Conservation (phyloP, 2,113 vertebrate genomes). For the Gasterosteus aculeatus region DNA sequence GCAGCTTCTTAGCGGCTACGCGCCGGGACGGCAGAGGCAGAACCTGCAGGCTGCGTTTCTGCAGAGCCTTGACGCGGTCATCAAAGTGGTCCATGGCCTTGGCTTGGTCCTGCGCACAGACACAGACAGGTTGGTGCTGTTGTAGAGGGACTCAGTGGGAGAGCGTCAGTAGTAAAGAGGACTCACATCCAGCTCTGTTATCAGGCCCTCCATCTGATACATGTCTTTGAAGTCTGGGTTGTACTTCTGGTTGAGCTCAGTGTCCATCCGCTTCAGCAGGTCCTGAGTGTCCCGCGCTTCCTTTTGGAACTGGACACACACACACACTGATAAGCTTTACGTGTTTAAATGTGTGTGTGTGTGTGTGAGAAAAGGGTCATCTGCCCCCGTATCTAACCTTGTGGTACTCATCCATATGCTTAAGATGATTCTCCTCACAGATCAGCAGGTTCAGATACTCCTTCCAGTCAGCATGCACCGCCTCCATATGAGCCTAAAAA, state of each 20-base stretch:
- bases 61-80: slow-evolving; percentile 85
- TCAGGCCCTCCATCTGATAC: slow-evolving; percentile 90
- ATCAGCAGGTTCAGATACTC: slow-evolving; percentile 97
- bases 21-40: slow-evolving; percentile 89
- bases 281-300: slow-evolving; percentile 92
- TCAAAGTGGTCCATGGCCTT: slow-evolving; percentile 92
- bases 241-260: slow-evolving; percentile 92
- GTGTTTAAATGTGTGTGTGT: background rate
- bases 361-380: background rate
- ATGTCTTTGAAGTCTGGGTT: slow-evolving; percentile 94
- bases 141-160: background rate
- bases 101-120: slow-evolving; percentile 87
- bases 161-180: background rate
- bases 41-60: slow-evolving; percentile 88
- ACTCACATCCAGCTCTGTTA: slow-evolving; percentile 90
- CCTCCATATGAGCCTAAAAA: slow-evolving; percentile 92
- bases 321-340: slow-evolving; percentile 9
- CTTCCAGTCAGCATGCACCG: slow-evolving; percentile 97
- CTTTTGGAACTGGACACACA: slow-evolving; percentile 86
- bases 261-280: slow-evolving; percentile 89
- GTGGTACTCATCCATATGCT: slow-evolving; percentile 97
- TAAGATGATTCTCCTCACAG: slow-evolving; percentile 97
- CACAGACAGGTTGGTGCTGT: background rate
- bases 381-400: slow-evolving; percentile 80
- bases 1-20: slow-evolving; percentile 80